Percentiles rank a stretch among this genome's conserved stretches.
Conservation (phyloP, 2,113 vertebrate species). For the Nesogale talazaci region DNA sequence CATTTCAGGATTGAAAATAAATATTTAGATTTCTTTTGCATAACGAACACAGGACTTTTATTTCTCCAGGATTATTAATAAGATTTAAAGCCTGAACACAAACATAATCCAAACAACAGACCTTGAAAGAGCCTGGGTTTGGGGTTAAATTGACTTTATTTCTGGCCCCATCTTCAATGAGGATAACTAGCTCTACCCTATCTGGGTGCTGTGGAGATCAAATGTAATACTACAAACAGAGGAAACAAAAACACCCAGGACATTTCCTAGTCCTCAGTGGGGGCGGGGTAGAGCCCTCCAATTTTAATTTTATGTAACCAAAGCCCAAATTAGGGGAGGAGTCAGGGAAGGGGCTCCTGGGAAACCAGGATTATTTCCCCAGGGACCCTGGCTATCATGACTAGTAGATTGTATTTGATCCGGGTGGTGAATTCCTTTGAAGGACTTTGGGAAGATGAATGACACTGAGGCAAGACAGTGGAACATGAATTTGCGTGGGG, state of each 20-base stretch:
- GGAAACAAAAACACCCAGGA: background rate
- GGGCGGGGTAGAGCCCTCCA: too few species aligned
- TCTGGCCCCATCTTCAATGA: background rate
- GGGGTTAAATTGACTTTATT: background rate
- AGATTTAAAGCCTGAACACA: conserved; percentile 20
- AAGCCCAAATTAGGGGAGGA: background rate
- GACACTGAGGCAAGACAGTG: background rate
- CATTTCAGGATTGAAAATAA: background rate
- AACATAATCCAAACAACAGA: conserved; percentile 19
- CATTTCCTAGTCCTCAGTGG: background rate
- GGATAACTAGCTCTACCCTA: background rate
- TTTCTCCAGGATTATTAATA: background rate
- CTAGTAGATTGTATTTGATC: background rate
- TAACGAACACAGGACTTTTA: conserved; percentile 8
- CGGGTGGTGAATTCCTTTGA: background rate
- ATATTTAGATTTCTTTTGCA: conserved; percentile 16
- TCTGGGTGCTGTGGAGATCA: background rate
- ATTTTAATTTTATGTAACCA: background rate
- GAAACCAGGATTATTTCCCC: background rate
- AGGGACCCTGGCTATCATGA: background rate
- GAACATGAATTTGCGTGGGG: background rate
- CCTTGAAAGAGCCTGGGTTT: background rate
- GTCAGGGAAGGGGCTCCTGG: background rate
- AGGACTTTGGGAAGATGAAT: background rate
- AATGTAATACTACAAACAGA: background rate